Conservation (phyloP, 2,797 vertebrate species). For the Ambastaia sidthimunki region DNA sequence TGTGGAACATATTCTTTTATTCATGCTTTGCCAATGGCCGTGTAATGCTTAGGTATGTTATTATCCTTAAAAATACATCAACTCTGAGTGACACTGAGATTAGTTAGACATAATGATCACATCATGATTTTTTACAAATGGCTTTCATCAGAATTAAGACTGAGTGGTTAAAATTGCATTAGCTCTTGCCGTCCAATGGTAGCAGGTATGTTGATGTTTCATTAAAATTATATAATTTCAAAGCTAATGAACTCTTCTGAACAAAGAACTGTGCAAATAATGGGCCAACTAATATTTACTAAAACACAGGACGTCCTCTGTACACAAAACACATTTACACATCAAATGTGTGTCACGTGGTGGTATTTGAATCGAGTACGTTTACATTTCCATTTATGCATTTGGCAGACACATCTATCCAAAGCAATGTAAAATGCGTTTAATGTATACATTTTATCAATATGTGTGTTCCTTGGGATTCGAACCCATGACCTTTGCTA, state of each 20-base stretch:
- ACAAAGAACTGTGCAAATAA: slow-evolving; percentile 1
- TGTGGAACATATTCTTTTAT: slow-evolving; percentile 48
- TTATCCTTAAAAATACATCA: slow-evolving; percentile 64
- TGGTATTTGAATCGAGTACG: slow-evolving; percentile 58
- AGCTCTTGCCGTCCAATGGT: slow-evolving; percentile 67
- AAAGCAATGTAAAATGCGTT: too few relatives aligned
- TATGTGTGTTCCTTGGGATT: too few relatives aligned
- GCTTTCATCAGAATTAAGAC: slow-evolving; percentile 49
- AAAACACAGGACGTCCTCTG: not conserved
- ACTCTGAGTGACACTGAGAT: slow-evolving; percentile 68
- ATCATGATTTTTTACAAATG: slow-evolving; percentile 61
- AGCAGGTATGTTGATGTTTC: not conserved
- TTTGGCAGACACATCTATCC: too few relatives aligned
- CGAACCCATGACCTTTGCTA: too few relatives aligned
- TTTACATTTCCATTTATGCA: too few relatives aligned
- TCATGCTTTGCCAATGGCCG: slow-evolving; percentile 42
- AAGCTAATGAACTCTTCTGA: not conserved
- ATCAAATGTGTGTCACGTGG: slow-evolving; percentile 66
- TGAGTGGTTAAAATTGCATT: slow-evolving; percentile 51
- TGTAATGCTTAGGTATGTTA: slow-evolving; percentile 27
- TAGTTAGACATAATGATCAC: slow-evolving; percentile 73
- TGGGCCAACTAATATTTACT: not conserved
- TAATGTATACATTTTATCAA: too few relatives aligned
- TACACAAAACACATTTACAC: slow-evolving; percentile 67
- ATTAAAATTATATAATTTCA: slow-evolving; percentile 9